A percentile compares a stretch with the other conserved stretches of the same genome.
Evolutionary conservation across 2,113 vertebrate genomes (phyloP).

Genomic region (Morphnarchus princeps): DNA sequence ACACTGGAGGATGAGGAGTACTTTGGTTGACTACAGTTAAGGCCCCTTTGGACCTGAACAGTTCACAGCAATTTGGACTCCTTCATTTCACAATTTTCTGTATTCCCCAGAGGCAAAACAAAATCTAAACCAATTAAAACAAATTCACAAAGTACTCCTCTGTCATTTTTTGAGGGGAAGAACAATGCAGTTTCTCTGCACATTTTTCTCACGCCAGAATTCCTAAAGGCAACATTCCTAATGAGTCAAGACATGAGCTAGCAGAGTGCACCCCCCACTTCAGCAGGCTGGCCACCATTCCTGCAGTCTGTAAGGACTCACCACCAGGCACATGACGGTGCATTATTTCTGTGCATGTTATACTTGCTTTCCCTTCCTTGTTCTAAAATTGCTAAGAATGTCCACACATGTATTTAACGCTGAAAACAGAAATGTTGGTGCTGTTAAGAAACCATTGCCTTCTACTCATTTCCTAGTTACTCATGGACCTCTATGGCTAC

Average conservation of each 20-base stretch:
- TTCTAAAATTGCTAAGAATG: not conserved
- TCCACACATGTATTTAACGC: not conserved
- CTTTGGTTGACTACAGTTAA: not conserved
- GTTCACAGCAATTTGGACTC: not conserved
- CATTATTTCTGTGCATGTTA: not conserved
- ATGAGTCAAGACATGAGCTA: not conserved
- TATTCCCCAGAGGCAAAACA: not conserved
- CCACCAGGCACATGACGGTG: not conserved
- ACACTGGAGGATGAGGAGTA: not conserved
- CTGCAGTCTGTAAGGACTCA: not conserved
- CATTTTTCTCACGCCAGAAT: not conserved
- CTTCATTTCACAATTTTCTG: not conserved
- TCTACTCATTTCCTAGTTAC: not conserved
- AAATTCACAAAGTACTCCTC: not conserved
- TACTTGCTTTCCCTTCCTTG: not conserved
- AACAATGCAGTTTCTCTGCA: not conserved
- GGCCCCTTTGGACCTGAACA: not conserved
- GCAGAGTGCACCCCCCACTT: not conserved
- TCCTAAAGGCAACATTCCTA: not conserved
- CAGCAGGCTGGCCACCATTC: not conserved
- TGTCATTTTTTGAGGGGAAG: rapidly evolving
- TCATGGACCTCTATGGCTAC: not conserved
- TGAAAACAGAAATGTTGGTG: not conserved
- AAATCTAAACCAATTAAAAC: not conserved
- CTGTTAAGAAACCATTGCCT: not conserved